A percentile compares a stretch with the other conserved stretches of the same genome.
These are phyloP conservation scores for Allygus modestus DNA, from an alignment of 2,888 invertebrate genomes.

Conservation along the genomic window DNA sequence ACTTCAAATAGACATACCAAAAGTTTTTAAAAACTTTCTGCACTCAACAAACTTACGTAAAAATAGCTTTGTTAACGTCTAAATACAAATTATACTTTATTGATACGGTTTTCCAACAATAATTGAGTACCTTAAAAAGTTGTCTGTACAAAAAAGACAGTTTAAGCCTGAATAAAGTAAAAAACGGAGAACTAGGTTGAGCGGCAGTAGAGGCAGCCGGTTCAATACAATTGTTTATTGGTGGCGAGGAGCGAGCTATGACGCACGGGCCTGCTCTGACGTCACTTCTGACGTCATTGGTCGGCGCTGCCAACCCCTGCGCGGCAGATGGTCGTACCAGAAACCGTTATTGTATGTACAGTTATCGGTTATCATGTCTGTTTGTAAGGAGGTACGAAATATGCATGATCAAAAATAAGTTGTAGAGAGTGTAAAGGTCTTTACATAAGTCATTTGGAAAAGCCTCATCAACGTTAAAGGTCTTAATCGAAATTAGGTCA, in stretches of 20 bases:
- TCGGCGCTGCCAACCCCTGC: constrained; percentile 44
- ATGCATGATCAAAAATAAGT: not conserved
- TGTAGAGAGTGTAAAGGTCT: not conserved
- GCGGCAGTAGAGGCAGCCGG: constrained; percentile 31
- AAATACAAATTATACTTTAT: too few relatives aligned
- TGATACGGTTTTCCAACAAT: not conserved
- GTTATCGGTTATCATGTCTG: not conserved
- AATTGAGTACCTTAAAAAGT: not conserved
- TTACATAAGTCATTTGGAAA: not conserved
- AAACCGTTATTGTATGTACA: not conserved
- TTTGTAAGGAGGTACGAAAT: not conserved
- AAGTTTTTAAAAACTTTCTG: too few relatives aligned
- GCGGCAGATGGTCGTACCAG: constrained; percentile 11
- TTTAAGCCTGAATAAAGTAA: constrained; percentile 16
- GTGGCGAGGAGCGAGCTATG: constrained; percentile 52
- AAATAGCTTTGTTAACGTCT: too few relatives aligned
- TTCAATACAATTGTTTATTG: constrained; percentile 58
- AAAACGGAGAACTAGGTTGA: constrained; percentile 49
- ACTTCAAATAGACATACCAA: too few relatives aligned
- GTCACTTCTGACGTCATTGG: constrained; percentile 47
- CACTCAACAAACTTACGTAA: too few relatives aligned
- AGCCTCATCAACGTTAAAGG: not conserved
- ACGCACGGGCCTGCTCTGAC: constrained; percentile 47
- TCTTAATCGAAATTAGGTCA: not conserved
- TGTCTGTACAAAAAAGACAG: not conserved